These are phyloP conservation scores for Drosophila pseudoananassae DNA, from an alignment of 1,140 invertebrate species.

Conservation along the genomic window DNA sequence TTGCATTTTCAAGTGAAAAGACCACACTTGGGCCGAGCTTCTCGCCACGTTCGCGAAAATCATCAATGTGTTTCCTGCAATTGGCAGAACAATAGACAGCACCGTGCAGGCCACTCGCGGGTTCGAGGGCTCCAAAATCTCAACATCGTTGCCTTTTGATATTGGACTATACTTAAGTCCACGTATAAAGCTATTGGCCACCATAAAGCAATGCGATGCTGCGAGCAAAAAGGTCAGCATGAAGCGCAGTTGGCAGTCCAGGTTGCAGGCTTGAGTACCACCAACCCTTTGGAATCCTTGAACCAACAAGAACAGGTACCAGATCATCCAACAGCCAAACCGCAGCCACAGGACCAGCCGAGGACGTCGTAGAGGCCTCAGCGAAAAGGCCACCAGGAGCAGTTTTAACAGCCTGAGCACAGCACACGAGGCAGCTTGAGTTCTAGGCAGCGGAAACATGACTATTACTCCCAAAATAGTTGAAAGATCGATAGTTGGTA, in stretches of 20 bases:
- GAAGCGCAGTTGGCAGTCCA: constrained; percentile 50
- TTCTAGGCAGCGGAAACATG: constrained; percentile 35
- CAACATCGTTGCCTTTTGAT: neutral
- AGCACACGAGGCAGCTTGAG: constrained; percentile 18
- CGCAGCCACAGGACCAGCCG: constrained; percentile 20
- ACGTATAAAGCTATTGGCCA: constrained; percentile 43
- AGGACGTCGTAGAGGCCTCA: constrained; percentile 10
- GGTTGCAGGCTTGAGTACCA: constrained; percentile 12
- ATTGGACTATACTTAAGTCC: neutral
- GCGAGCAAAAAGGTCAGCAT: constrained; percentile 29
- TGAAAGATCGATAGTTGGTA: neutral
- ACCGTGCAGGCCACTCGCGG: constrained; percentile 10
- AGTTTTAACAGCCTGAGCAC: constrained; percentile 29
- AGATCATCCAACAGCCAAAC: constrained; percentile 39
- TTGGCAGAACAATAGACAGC: constrained; percentile 25
- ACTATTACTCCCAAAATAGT: constrained; percentile 19
- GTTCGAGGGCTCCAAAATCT: neutral
- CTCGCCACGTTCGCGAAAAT: neutral
- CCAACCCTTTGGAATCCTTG: neutral
- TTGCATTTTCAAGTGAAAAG: constrained; percentile 18
- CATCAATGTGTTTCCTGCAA: constrained; percentile 1
- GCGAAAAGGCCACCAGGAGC: constrained; percentile 19
- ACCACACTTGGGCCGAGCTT: neutral
- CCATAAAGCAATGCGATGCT: constrained; percentile 29
- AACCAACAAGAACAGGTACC: constrained; percentile 26